phyloP scores from a whole-genome alignment of 2,888 invertebrate genomes.

The Priocnemis perturbator region DNA sequence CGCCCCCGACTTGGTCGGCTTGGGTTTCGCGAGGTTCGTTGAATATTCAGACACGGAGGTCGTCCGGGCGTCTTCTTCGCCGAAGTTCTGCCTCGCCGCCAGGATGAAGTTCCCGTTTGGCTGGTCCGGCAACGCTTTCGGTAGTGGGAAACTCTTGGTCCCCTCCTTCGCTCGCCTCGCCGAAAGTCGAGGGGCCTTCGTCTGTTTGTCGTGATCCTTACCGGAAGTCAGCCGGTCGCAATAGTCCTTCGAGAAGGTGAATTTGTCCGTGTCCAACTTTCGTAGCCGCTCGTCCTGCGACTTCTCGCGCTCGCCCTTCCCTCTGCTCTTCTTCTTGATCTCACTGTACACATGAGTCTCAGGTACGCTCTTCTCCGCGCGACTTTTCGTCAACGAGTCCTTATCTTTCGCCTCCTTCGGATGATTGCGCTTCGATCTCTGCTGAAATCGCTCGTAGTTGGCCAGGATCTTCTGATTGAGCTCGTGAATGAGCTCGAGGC shows the following conservation, averaged over 20 bases:
- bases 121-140: constrained; percentile 22
- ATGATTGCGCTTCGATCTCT: constrained; percentile 60
- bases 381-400: too few species aligned
- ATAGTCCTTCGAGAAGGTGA: constrained; percentile 46
- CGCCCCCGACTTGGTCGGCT: constrained; percentile 30
- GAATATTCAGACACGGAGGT: background rate
- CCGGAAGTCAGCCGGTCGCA: constrained; percentile 27
- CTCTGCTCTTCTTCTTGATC: constrained; percentile 46
- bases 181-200: constrained; percentile 9
- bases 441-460: constrained; percentile 69
- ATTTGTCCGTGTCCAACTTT: constrained; percentile 44
- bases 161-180: constrained; percentile 17
- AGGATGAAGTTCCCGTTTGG: constrained; percentile 65
- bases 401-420: constrained; percentile 36
- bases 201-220: constrained; percentile 29
- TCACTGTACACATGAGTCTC: constrained; percentile 54
- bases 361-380: constrained; percentile 10
- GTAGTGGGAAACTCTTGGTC: constrained; percentile 11
- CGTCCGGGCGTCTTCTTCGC: constrained; percentile 14
- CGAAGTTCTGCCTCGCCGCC: constrained; percentile 56
- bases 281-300: constrained; percentile 31
- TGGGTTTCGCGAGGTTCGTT: constrained; percentile 24
- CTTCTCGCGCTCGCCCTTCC: constrained; percentile 21
- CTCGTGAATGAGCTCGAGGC: constrained; percentile 69
- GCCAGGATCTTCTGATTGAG: constrained; percentile 70